These are phyloP conservation scores for Dolichomitus sp. DNA, from an alignment of 2,888 invertebrate genomes.

Conservation along the genomic window DNA sequence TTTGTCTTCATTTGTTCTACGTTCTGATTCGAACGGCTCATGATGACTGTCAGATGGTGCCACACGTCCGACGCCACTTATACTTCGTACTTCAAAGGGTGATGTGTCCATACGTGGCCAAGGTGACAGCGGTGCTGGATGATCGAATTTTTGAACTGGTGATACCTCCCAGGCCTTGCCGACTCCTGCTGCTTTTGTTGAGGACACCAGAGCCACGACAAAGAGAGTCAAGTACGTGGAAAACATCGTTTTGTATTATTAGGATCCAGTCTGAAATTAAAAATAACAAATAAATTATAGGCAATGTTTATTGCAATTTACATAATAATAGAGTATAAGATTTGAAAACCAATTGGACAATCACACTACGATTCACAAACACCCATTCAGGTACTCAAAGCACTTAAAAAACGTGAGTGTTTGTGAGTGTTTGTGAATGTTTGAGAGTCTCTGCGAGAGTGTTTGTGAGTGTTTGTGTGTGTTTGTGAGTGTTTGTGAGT, in stretches of 20 bases:
- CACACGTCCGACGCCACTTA: constrained; percentile 76
- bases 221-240: constrained; percentile 29
- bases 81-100: constrained; percentile 78
- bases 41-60: constrained; percentile 44
- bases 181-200: constrained; percentile 72
- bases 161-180: constrained; percentile 81
- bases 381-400: no score
- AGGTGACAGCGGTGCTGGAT: constrained; percentile 70
- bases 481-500: no score
- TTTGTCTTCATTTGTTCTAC: not conserved
- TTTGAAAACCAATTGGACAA: no score
- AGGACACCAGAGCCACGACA: constrained; percentile 65
- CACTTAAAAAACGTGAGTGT: no score
- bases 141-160: constrained; percentile 70
- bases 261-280: constrained; percentile 38
- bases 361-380: no score
- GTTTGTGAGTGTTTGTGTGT: no score
- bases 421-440: no score
- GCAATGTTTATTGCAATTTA: not conserved
- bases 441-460: no score
- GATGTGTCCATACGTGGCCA: constrained; percentile 77
- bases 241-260: constrained; percentile 38
- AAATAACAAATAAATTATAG: not conserved
- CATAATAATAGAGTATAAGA: no score
- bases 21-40: constrained; percentile 30